Evolutionary conservation across 2,797 vertebrate genomes (phyloP).

Genomic region (Brachyalestes nurse): DNA sequence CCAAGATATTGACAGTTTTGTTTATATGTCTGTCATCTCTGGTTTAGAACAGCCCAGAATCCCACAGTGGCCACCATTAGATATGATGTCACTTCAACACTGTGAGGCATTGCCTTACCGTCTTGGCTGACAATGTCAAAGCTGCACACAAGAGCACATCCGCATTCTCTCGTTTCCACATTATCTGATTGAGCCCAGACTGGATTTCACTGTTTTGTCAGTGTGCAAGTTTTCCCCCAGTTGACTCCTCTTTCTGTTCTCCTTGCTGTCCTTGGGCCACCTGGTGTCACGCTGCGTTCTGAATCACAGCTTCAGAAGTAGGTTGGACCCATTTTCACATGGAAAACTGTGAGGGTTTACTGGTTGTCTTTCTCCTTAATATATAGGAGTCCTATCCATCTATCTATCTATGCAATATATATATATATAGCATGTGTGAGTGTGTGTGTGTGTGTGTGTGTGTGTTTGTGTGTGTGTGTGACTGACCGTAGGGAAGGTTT

Average conservation of each 20-base stretch:
- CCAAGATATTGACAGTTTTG: too few species aligned
- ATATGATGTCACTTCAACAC: constrained; percentile 6
- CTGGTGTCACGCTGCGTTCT: constrained; percentile 70
- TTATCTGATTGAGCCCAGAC: constrained; percentile 57
- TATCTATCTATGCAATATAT: too few species aligned
- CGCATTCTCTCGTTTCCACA: constrained; percentile 43
- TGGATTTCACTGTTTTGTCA: constrained; percentile 57
- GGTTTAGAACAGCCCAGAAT: too few species aligned
- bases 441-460: too few species aligned
- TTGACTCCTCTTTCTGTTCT: constrained; percentile 59
- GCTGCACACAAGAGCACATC: constrained; percentile 37
- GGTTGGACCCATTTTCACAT: constrained; percentile 72
- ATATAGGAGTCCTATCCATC: background rate
- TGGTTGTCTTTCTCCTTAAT: constrained; percentile 59
- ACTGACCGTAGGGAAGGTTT: constrained; percentile 36
- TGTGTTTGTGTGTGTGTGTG: too few species aligned
- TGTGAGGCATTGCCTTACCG: background rate
- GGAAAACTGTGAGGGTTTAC: constrained; percentile 30
- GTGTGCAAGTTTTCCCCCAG: constrained; percentile 15
- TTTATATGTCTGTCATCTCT: too few species aligned
- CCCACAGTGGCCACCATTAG: background rate
- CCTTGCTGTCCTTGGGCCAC: constrained; percentile 72
- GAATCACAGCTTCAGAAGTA: constrained; percentile 74
- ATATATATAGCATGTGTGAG: too few species aligned
- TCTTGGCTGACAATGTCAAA: constrained; percentile 32